Base-by-base conservation (phyloP, 2,113 vertebrate species). In the Embiotoca jacksoni region DNA sequence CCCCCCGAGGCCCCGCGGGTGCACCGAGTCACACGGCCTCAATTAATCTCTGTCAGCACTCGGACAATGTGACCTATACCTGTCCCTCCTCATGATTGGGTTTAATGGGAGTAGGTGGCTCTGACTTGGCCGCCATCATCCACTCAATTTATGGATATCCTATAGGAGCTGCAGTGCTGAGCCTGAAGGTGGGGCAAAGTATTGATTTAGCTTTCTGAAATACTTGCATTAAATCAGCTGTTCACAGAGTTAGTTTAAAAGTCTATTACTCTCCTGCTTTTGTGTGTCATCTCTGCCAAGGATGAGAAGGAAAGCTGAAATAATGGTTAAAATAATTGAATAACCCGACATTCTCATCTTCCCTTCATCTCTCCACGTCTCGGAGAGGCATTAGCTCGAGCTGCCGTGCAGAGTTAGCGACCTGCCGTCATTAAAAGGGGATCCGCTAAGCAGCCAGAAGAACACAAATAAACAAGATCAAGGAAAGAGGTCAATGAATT, bases 91-190 rank as follows among this genome's bases (percentile, higher is more conserved):
- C 78, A 70, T 89, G 77, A 90, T 84, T 57, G 80, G 67, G 70
- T 69, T 81, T 83, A 81, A 83, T 69, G 81, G 79, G 74, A 78
- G 78, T 68, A 57, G 73, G 82, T 81, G 81, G 82, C 75, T 91
- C 80, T 81, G 71, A 83, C 83, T 86, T 66, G 66, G 67, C 78
- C 50, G 69, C 76, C 65, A 75, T 78, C 79, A 62, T 70, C 62
- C 41, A 64, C 78, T 92, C 83, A 77, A 92, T 91, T 79, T 90
- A 92, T 92, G 78, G 88, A 88, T 88, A 78, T 85, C 80, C 89
- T 83, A 76, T 83, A 76, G 79, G 59, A 63, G 80, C 67, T 23
- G 82, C 59, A 44, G 70, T 15, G 33, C 74, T 52, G 70, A 78
- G 78, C 63, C 61, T 59, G 71, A 49, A 74, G 85, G 89, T 31